phyloP scores from a whole-genome alignment of 2,888 invertebrate species.

The Strigamia transsilvanica region DNA sequence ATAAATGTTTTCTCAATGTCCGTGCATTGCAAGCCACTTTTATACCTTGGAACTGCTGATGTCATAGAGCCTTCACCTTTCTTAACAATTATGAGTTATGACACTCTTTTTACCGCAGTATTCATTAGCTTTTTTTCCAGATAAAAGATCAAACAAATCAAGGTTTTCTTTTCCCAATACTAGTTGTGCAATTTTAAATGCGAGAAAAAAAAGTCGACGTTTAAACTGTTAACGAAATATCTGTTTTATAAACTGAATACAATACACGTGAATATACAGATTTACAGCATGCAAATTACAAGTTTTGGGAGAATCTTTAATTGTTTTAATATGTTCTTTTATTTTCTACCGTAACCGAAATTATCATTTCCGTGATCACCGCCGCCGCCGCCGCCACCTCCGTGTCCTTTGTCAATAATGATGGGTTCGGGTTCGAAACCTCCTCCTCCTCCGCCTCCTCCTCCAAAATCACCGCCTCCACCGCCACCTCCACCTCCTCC shows the following conservation, averaged over 20 bases:
- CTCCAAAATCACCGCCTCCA: not conserved
- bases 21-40: not conserved
- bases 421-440: not conserved
- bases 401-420: not conserved
- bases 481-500: too few species aligned
- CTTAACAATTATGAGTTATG: not conserved
- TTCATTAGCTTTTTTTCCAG: not conserved
- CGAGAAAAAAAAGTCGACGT: not conserved
- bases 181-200: not conserved
- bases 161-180: not conserved
- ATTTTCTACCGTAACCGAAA: not conserved
- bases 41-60: not conserved
- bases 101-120: not conserved
- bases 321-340: not conserved
- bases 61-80: conserved; percentile 45
- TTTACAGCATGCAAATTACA: not conserved
- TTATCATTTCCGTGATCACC: not conserved
- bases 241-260: not conserved
- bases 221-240: not conserved
- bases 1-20: not conserved
- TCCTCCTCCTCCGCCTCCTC: not conserved
- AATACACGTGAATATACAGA: not conserved
- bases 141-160: not conserved
- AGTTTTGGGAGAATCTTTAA: not conserved
- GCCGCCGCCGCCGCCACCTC: conserved; percentile 13